Evolutionary conservation across 1,140 invertebrate species (phyloP), one percentile per base, ranked within the genome.

Genomic region (Orchesella cincta): DNA sequence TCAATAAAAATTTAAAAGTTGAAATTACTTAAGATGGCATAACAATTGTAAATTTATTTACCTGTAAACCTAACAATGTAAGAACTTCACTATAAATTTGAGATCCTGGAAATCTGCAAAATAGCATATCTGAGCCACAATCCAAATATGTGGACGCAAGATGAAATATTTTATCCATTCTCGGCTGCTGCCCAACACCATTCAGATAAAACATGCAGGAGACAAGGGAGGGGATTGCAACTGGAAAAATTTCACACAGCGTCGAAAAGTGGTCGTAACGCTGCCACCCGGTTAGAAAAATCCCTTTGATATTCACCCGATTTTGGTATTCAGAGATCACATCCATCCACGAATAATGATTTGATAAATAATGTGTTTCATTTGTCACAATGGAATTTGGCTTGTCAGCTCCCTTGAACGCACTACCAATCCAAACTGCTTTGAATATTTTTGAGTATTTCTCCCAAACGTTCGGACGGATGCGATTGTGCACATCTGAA

Each of bases 231-330:
- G 91, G 91, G n/a, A 92, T 81, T 16, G 87, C 89, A 29, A 88
- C 87, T 18, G 91, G 91, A 12, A 92, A 82, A 12, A 92, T 83
- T 82, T 92, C 91, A 85, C 90, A 90, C 2, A 92, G 83, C 8
- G 90, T 86, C 23, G 89, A 87, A 85, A 91, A 91, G 83, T 92
- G 91, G 81, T 92, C 91, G 84, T 90, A 91, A 80, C 92, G 88
- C 28, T 93, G 92, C 92, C 92, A 94, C 0, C 93, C 93, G 20
- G 93, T 94, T 2, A 94, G 84, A 18, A 90, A 90, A 26, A 92
- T 87, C 16, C 91, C 91, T 83, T 86, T 84, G 83, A 89, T 91
- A 87, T 86, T 87, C 79, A 88, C 85, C 82, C 85, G 88, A 78
- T 81, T 86, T 83, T 86, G 85, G 79, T 90, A 84, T 31, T 85